Base-by-base conservation (phyloP, 2,113 vertebrate genomes). In the Glaucomys volans region DNA sequence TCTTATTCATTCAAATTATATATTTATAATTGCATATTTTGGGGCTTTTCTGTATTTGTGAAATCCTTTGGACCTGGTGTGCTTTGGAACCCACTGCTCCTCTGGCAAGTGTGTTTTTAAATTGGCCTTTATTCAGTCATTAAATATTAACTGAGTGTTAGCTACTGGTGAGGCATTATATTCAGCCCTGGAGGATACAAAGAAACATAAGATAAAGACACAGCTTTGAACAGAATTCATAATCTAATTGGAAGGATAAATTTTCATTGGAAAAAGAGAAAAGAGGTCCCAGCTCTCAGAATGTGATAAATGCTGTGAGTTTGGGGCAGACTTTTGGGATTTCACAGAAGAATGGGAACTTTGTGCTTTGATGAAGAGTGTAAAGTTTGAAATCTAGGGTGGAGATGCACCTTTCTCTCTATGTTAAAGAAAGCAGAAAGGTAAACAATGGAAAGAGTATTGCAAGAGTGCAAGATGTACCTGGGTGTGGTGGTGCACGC, bases 141-240 rank as follows among this genome's bases (percentile, higher is more conserved):
- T 97, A 97, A 96, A 93, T 96, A 96, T 96, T 96, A 96, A 97
- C 57, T 26, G 40, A 95, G 24, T 75, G 35, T 84, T 79, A 95
- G 87, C 59, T 87, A 77, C 4, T 75, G 59, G 52, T 76, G 67
- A 95, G 47, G 62, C 59, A 83, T 91, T 96, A 54, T 95, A 91
- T 79, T 95, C 10, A 24, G 59, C n/a, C 74, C 86, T 91, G 4
- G 44, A 86, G 57, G 35, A 93, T 94, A 83, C 66, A 95, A 83
- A 95, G 85, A 82, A 92, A 90, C 93, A 90, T 64, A 87, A 92
- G 35, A 84, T 79, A 85, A 94, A 98, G 76, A 16, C 30, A 57
- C 24, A 79, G 74, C 82, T 96, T 91, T 96, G 86, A 88, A 69
- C 35, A 79, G 91, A 93, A 96, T 86, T 91, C 91, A 54, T 57